Base-by-base conservation (phyloP, 2,797 vertebrate genomes). In the Enteromius fasciolatus region DNA sequence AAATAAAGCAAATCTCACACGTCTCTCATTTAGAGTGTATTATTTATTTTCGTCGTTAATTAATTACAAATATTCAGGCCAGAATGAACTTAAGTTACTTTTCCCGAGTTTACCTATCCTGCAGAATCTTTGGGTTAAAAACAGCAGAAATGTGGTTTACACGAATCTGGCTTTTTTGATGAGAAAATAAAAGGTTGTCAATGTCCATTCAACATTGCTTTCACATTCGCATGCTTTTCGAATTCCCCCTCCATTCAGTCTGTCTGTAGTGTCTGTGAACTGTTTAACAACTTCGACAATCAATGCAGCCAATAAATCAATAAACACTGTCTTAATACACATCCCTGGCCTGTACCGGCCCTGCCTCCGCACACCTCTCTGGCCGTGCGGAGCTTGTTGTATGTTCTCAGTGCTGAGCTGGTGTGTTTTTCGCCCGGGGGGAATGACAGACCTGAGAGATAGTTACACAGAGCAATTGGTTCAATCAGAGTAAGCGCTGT, bases 391-490 rank as follows among this genome's bases (percentile, higher is more conserved):
- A 28, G 14, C 61, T 84, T 63, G 59, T 90, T 92, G 90, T 87
- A 91, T 73, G 88, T 91, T 89, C 88, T 74, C 87, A 89, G 46
- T 69, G 80, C 89, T 89, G 87, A 57, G 85, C 85, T 84, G 90
- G 89, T 88, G 89, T 90, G 86, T 90, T 89, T 84, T 88, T 93
- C 88, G 90, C 94, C 92, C 92, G 67, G 83, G 83, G 93, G 93
- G 92, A 85, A 93, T 89, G 88, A 89, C 73, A 59, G 84, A 85
- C 88, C 92, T 91, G 89, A 90, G 90, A 93, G 91, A 92, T 93
- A 89, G 92, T 95, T 94, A 93, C 92, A 91, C 89, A 88, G 88
- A 92, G 94, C 92, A 89, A 94, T 94, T 93, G 94, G 94, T 94
- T 94, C 93, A 94, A 93, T 95, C 94, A 92, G 91, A 92, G 93